Conservation (phyloP, 2,113 vertebrate genomes). For the Propithecus coquereli region DNA sequence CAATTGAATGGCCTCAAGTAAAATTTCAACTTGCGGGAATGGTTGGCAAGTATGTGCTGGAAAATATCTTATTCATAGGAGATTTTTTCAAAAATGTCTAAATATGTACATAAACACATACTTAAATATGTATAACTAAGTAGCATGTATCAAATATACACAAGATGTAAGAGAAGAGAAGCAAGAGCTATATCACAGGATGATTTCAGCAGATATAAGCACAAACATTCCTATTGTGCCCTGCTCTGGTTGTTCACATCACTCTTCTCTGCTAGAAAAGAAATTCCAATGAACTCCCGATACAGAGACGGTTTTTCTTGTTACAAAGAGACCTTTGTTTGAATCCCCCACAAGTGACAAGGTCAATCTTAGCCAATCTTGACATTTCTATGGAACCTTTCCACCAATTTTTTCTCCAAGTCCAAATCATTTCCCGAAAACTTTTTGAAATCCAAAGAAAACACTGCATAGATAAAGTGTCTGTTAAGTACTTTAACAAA, state of each 20-base stretch:
- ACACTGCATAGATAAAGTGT: constrained; percentile 60
- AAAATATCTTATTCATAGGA: neutral
- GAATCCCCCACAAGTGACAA: constrained; percentile 65
- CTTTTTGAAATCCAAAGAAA: constrained; percentile 68
- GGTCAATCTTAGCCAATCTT: constrained; percentile 66
- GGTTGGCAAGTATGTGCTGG: neutral
- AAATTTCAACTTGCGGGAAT: neutral
- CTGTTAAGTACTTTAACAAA: constrained; percentile 31
- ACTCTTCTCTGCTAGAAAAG: constrained; percentile 46
- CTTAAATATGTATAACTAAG: neutral
- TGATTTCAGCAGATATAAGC: neutral
- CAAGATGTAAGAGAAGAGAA: neutral
- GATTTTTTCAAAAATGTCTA: neutral
- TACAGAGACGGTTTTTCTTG: constrained; percentile 67
- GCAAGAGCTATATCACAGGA: neutral
- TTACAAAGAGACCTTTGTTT: constrained; percentile 81
- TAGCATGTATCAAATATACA: neutral
- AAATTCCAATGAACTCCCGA: constrained; percentile 70
- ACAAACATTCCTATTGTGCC: constrained; percentile 35
- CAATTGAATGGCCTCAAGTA: neutral
- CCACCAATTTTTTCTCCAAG: constrained; percentile 52
- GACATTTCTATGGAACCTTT: constrained; percentile 59
- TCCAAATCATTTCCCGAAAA: constrained; percentile 64
- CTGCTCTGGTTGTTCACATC: neutral
- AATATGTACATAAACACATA: neutral